Conservation (phyloP, 2,113 vertebrate genomes). For the Corvus moneduloides region DNA sequence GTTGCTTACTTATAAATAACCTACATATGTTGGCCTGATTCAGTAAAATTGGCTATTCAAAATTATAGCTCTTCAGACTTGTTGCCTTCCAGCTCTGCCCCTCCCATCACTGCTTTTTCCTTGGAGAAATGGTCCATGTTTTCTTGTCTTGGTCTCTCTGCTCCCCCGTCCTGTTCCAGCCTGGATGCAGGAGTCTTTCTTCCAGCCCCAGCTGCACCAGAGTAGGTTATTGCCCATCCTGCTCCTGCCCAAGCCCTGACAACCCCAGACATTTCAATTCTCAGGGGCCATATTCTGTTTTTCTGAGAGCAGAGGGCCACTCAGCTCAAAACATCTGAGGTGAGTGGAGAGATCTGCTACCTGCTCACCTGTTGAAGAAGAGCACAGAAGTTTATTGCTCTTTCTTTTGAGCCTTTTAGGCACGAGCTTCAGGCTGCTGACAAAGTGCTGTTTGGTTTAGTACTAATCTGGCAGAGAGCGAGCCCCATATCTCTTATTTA, state of each 20-base stretch:
- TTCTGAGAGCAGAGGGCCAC: not conserved
- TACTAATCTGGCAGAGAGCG: not conserved
- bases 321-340: not conserved
- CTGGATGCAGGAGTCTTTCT: not conserved
- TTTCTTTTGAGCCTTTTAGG: slow-evolving; percentile 9
- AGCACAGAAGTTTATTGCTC: not conserved
- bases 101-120: not conserved
- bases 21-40: not conserved
- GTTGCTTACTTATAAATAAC: not conserved
- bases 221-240: not conserved
- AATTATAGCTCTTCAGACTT: not conserved
- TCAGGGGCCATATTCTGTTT: not conserved
- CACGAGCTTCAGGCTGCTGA: not conserved
- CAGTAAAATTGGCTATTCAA: not conserved
- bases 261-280: not conserved
- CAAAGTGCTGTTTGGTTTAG: not conserved
- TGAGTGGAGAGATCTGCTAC: not conserved
- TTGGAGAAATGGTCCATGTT: not conserved
- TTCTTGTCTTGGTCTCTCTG: not conserved
- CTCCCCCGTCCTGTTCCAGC: not conserved
- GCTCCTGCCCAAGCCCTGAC: not conserved
- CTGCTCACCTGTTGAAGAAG: not conserved
- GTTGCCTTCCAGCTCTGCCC: not conserved
- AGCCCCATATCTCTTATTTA: slow-evolving; percentile 22
- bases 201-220: not conserved